Conservation (phyloP, 2,888 invertebrate genomes). For the Aelia acuminata region DNA sequence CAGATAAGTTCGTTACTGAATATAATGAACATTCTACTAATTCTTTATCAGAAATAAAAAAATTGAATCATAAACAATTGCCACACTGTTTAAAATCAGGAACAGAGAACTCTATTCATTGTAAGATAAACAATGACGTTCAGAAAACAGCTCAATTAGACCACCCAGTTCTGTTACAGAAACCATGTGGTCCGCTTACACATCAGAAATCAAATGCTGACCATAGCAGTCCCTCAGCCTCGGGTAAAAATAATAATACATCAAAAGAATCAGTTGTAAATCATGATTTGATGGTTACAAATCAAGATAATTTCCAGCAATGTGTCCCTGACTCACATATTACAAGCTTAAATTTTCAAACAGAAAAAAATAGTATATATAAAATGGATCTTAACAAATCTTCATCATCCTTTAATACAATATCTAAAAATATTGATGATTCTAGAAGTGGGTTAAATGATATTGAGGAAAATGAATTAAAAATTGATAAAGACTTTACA, state of each 20-base stretch:
- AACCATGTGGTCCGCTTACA: background rate
- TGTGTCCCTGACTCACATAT: background rate
- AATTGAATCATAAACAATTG: background rate
- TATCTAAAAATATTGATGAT: background rate
- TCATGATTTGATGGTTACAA: background rate
- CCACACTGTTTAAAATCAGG: background rate
- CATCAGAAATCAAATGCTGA: background rate
- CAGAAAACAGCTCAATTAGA: background rate
- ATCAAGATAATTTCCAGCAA: background rate
- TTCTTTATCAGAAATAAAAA: background rate
- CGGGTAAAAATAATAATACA: slow-evolving; percentile 41
- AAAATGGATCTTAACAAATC: background rate
- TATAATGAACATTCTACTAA: background rate
- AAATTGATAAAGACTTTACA: background rate
- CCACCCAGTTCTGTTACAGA: background rate
- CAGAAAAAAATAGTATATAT: background rate
- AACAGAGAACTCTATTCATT: background rate
- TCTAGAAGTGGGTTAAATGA: background rate
- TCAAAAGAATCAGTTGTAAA: slow-evolving; percentile 52
- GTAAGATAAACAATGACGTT: background rate
- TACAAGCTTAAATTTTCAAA: background rate
- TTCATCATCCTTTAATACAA: background rate
- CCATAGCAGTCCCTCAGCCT: background rate
- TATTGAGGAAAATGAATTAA: background rate
- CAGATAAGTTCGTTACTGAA: background rate